Conservation (phyloP, 2,888 invertebrate genomes). For the Cryptus viduatorius region DNA sequence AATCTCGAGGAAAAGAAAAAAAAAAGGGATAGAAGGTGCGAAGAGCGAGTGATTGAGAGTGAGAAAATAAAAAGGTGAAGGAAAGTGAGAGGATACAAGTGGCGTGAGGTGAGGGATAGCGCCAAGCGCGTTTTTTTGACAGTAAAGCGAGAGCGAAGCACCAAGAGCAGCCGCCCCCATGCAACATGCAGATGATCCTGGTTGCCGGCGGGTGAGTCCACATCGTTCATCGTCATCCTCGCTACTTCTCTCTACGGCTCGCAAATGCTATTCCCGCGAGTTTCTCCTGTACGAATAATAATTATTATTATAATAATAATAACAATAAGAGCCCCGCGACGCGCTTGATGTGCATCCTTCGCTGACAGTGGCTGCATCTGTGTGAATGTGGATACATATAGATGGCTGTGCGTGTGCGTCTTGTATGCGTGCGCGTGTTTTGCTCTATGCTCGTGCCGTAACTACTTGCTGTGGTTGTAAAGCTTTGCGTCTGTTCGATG, state of each 20-base stretch:
- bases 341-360: slow-evolving; percentile 53
- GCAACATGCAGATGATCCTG: slow-evolving; percentile 86
- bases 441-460: slow-evolving; percentile 55
- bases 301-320: neutral
- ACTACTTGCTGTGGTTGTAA: slow-evolving; percentile 54
- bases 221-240: slow-evolving; percentile 75
- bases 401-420: slow-evolving; percentile 19
- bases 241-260: slow-evolving; percentile 51
- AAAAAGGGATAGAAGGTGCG: slow-evolving; percentile 12
- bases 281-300: slow-evolving; percentile 45
- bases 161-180: slow-evolving; percentile 84
- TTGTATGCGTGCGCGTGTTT: slow-evolving; percentile 10
- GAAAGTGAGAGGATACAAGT: slow-evolving; percentile 63
- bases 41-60: slow-evolving; percentile 48
- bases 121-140: slow-evolving; percentile 55
- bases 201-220: slow-evolving; percentile 85
- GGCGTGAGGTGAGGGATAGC: slow-evolving; percentile 27
- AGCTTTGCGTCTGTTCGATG: slow-evolving; percentile 57
- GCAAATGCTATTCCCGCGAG: slow-evolving; percentile 51
- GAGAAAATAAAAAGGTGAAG: slow-evolving; percentile 59
- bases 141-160: slow-evolving; percentile 71
- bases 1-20: neutral
- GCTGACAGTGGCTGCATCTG: slow-evolving; percentile 47
- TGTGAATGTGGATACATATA: slow-evolving; percentile 33
- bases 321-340: slow-evolving; percentile 22